These are phyloP conservation scores for Protobothrops mucrosquamatus DNA, from an alignment of 2,113 vertebrate species.

Conservation along the genomic window DNA sequence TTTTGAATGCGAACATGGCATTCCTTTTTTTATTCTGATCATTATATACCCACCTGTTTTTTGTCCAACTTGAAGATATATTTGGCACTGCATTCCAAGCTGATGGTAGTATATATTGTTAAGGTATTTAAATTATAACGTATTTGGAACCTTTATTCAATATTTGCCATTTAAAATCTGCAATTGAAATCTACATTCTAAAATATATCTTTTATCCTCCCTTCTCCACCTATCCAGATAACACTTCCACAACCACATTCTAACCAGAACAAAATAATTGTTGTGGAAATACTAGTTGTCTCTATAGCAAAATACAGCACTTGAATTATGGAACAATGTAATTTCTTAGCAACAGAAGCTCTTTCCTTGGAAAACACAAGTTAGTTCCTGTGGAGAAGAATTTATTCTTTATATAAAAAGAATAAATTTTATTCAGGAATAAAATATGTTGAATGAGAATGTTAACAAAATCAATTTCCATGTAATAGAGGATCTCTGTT, in stretches of 20 bases:
- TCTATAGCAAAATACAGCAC: not conserved
- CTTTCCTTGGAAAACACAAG: not conserved
- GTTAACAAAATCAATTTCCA: not conserved
- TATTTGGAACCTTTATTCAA: not conserved
- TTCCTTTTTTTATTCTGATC: not conserved
- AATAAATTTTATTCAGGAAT: too few species aligned
- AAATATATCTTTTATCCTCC: not conserved
- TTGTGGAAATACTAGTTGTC: not conserved
- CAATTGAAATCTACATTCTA: not conserved
- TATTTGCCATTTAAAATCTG: not conserved
- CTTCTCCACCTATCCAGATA: not conserved
- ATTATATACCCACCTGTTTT: not conserved
- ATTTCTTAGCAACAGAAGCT: not conserved
- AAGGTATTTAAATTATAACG: not conserved
- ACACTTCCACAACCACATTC: not conserved
- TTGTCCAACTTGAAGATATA: not conserved
- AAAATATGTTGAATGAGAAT: not conserved
- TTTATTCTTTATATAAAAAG: not conserved
- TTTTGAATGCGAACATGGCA: not conserved
- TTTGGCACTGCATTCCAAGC: not conserved
- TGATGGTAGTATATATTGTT: not conserved
- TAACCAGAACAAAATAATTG: not conserved
- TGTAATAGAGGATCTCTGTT: not conserved
- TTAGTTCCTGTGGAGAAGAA: too few species aligned
- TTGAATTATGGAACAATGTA: not conserved